Evolutionary conservation across 2,888 invertebrate genomes (phyloP).

Genomic region (Mycalesis mineus): DNA sequence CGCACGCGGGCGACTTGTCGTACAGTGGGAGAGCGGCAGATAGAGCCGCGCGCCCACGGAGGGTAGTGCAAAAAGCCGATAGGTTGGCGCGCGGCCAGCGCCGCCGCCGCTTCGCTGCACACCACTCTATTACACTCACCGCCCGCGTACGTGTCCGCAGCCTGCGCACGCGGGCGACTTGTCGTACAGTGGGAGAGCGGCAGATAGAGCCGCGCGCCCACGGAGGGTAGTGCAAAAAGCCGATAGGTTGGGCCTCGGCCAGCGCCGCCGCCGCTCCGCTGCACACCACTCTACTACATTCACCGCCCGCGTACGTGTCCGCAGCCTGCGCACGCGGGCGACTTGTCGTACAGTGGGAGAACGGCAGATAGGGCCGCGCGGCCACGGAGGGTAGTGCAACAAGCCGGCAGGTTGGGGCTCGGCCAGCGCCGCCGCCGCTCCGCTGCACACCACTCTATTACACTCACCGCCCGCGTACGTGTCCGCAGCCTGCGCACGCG

Average conservation of each 20-base stretch:
- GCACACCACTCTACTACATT: slow-evolving; percentile 7
- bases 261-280: slow-evolving; percentile 1
- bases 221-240: neutral
- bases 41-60: neutral
- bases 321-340: neutral
- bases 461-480: neutral
- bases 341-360: neutral
- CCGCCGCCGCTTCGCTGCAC: slow-evolving; percentile 5
- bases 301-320: neutral
- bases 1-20: neutral
- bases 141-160: neutral
- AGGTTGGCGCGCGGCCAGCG: slow-evolving; percentile 7
- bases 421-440: slow-evolving; percentile 3
- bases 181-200: neutral
- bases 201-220: slow-evolving; percentile 1
- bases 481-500: neutral
- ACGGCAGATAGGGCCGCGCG: neutral
- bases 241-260: slow-evolving; percentile 2
- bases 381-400: neutral
- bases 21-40: neutral
- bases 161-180: neutral
- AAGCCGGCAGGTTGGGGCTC: neutral
- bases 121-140: slow-evolving; percentile 3
- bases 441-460: slow-evolving; percentile 7
- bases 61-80: neutral